Evolutionary conservation across 35 echinoderm and acorn worm species (phyloP).

Genomic region (Apostichopus japonicus): DNA sequence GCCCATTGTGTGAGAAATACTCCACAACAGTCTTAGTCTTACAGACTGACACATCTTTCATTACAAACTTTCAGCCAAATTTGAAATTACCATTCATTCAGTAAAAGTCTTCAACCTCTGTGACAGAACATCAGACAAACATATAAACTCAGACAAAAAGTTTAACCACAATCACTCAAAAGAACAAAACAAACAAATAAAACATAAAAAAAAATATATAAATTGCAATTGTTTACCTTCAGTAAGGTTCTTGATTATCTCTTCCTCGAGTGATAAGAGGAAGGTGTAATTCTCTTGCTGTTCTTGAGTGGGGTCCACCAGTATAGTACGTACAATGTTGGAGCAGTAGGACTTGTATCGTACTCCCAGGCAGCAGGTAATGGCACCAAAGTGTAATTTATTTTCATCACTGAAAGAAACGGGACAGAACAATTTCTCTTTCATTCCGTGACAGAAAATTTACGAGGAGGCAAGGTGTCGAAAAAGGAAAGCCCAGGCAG

Average conservation of each 20-base stretch:
- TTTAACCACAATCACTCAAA: neutral
- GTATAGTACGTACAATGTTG: conserved; percentile 92
- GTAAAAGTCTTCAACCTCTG: no score
- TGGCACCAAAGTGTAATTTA: conserved; percentile 95
- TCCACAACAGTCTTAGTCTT: no score
- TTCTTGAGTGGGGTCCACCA: conserved; percentile 92
- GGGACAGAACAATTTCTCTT: no score
- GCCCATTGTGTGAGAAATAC: no score
- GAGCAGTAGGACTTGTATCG: conserved; percentile 99
- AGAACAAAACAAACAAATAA: neutral
- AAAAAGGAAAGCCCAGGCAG: no score
- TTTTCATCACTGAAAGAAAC: conserved; percentile 79
- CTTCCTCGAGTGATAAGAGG: conserved; percentile 81
- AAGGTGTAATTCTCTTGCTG: conserved; percentile 91
- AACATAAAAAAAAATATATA: neutral
- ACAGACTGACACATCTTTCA: no score
- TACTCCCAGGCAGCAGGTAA: conserved; percentile 93
- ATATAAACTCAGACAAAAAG: no score
- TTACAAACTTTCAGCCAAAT: no score
- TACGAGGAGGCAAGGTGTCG: no score
- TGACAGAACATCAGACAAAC: no score
- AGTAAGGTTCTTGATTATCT: conserved; percentile 70
- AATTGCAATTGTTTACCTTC: conserved; percentile 56
- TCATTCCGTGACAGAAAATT: no score
- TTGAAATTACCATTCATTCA: no score